These are phyloP conservation scores for Epirrhoe alternata DNA, from an alignment of 2,888 invertebrate species.

Conservation along the genomic window DNA sequence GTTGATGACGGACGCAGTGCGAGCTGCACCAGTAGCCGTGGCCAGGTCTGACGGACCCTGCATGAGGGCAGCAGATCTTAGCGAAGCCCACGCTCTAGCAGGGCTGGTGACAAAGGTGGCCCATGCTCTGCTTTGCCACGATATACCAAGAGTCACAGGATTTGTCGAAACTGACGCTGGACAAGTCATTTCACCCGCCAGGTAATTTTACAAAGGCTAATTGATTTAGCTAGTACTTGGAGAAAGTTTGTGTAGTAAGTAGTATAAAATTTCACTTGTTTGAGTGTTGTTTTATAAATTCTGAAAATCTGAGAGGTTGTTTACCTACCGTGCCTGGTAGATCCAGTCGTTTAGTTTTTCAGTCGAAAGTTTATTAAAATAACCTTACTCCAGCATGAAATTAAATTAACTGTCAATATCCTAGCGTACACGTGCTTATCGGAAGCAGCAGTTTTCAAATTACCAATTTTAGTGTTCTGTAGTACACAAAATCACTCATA, in stretches of 20 bases:
- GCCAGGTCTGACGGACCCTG: conserved; percentile 59
- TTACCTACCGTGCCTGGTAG: too few species aligned
- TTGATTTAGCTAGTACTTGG: too few species aligned
- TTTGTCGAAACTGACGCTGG: conserved; percentile 71
- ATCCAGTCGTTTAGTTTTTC: background rate
- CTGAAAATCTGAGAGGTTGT: too few species aligned
- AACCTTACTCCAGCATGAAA: background rate
- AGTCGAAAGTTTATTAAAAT: background rate
- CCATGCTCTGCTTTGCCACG: conserved; percentile 68
- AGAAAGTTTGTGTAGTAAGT: too few species aligned
- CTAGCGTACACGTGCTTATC: conserved; percentile 8
- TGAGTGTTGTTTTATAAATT: too few species aligned
- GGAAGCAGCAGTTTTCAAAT: conserved; percentile 17
- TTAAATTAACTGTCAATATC: conserved; percentile 15
- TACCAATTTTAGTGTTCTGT: conserved; percentile 18
- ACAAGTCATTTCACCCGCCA: conserved; percentile 73
- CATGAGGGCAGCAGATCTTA: conserved; percentile 64
- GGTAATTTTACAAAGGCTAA: conserved; percentile 49
- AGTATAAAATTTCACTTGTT: too few species aligned
- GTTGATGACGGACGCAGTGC: conserved; percentile 71
- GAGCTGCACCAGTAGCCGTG: conserved; percentile 59
- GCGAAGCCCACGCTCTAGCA: conserved; percentile 77
- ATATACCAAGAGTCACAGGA: conserved; percentile 68
- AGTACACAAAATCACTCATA: conserved; percentile 38
- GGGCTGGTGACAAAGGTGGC: conserved; percentile 72